These are phyloP conservation scores for Dermolepida albohirtum DNA, from an alignment of 2,888 invertebrate species.

Conservation along the genomic window DNA sequence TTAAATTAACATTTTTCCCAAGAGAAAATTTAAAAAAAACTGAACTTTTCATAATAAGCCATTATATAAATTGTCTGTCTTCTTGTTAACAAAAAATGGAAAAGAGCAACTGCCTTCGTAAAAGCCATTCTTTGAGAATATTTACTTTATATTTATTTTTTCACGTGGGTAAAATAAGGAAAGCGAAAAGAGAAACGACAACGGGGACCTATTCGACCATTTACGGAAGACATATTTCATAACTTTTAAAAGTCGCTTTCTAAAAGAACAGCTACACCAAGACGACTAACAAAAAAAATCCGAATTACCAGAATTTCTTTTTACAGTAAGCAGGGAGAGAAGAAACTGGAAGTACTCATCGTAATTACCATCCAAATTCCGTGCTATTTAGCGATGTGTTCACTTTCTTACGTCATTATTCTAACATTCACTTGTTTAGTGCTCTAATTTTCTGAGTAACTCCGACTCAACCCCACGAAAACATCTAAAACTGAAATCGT, in stretches of 20 bases:
- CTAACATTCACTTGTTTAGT: constrained; percentile 60
- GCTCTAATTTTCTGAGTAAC: constrained; percentile 60
- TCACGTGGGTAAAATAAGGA: constrained; percentile 24
- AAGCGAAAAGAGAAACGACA: neutral
- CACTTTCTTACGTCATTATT: constrained; percentile 60
- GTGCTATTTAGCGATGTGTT: constrained; percentile 56
- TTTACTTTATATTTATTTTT: constrained; percentile 37
- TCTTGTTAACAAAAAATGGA: constrained; percentile 22
- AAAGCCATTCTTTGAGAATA: constrained; percentile 17
- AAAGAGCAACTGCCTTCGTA: constrained; percentile 19
- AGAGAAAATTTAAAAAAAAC: constrained; percentile 2
- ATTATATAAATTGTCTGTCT: constrained; percentile 29
- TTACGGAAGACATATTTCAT: constrained; percentile 28
- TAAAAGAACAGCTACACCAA: constrained; percentile 3
- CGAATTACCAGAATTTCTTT: constrained; percentile 29
- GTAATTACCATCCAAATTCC: constrained; percentile 37
- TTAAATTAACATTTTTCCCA: constrained; percentile 1
- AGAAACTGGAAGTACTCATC: constrained; percentile 18
- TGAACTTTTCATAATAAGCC: constrained; percentile 24
- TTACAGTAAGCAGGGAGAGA: neutral
- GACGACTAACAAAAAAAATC: constrained; percentile 8
- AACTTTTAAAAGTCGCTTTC: constrained; percentile 29
- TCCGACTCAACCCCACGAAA: constrained; percentile 2
- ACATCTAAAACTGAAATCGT: constrained; percentile 32
- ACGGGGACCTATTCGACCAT: constrained; percentile 17